Evolutionary conservation across 2,797 vertebrate species (phyloP).

Genomic region (Sorex maritimensis): DNA sequence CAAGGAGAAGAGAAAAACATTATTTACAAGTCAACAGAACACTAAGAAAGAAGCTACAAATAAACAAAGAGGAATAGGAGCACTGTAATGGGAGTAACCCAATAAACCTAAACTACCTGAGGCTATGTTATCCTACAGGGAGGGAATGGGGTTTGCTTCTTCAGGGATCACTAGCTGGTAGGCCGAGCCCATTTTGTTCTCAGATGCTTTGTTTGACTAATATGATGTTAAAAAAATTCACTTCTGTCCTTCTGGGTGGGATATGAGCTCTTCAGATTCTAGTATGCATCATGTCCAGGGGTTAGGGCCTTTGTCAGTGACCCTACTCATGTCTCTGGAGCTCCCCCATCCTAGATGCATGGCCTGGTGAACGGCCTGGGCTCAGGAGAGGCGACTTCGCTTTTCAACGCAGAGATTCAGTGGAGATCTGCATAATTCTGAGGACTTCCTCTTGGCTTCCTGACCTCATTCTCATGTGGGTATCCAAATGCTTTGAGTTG

Average conservation of each 20-base stretch:
- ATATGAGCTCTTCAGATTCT: not conserved
- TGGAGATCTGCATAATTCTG: not conserved
- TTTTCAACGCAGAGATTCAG: not conserved
- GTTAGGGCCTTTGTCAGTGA: not conserved
- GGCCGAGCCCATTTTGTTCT: not conserved
- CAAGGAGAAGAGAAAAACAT: no score
- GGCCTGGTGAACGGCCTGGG: not conserved
- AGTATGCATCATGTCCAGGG: not conserved
- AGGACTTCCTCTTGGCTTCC: not conserved
- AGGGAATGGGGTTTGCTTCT: not conserved
- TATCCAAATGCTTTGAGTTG: not conserved
- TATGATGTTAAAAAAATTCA: not conserved
- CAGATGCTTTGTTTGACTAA: not conserved
- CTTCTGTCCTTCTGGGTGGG: not conserved
- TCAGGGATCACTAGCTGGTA: not conserved
- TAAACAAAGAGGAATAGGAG: no score
- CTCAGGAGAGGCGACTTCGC: not conserved
- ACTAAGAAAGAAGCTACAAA: no score
- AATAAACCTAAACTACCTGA: no score
- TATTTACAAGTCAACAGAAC: no score
- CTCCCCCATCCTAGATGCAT: not conserved
- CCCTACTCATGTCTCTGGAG: not conserved
- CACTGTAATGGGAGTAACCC: no score
- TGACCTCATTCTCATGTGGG: not conserved
- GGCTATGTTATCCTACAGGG: not conserved